These are phyloP conservation scores for Liparis tanakae DNA, from an alignment of 2,797 vertebrate species.

Conservation along the genomic window DNA sequence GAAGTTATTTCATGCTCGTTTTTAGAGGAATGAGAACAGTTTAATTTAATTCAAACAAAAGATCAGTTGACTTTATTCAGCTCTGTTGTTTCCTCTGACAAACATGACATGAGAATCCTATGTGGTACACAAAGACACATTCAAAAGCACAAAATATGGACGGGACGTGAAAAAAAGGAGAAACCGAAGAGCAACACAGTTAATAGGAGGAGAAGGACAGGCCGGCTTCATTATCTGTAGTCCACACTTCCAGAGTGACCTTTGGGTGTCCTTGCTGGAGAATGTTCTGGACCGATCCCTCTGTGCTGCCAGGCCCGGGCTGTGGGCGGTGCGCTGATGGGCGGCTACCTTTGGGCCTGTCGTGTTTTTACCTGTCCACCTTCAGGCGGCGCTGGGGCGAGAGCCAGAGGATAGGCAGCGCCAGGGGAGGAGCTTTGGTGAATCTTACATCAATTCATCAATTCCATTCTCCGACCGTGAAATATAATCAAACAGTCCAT, in stretches of 20 bases:
- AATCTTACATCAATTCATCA: background rate
- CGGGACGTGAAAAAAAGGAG: background rate
- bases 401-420: constrained; percentile 67
- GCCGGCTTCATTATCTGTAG: background rate
- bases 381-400: constrained; percentile 62
- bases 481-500: background rate
- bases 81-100: constrained; percentile 4
- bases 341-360: constrained; percentile 62
- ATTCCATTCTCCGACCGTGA: background rate
- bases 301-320: constrained; percentile 15
- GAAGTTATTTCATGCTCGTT: constrained; percentile 24
- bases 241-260: background rate
- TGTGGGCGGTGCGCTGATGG: constrained; percentile 48
- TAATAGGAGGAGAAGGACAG: background rate
- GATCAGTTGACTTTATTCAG: background rate
- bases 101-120: background rate
- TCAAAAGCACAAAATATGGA: background rate
- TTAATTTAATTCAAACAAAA: background rate
- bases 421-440: constrained; percentile 75
- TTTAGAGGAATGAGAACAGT: constrained; percentile 21
- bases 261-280: background rate
- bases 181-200: background rate
- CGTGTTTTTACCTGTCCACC: constrained; percentile 75
- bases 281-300: background rate
- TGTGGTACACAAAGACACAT: background rate